Conservation (phyloP, 1,140 invertebrate genomes). For the Helicoverpa armigera region DNA sequence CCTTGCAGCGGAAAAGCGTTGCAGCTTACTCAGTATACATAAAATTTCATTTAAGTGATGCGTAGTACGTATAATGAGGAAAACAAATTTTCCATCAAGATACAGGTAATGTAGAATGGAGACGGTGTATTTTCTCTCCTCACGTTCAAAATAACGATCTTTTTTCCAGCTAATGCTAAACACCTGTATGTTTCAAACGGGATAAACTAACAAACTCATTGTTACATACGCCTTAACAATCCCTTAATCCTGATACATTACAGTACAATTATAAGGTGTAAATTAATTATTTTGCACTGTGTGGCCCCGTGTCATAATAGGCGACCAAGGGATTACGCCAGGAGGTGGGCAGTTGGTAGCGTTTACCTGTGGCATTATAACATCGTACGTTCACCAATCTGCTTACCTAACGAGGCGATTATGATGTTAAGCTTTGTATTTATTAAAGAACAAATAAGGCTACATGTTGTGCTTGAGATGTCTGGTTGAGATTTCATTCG, state of each 20-base stretch:
- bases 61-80: too few species aligned
- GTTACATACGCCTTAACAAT: not conserved
- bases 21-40: not conserved
- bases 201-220: slow-evolving; percentile 15
- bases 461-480: too few species aligned
- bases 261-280: slow-evolving; percentile 34
- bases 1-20: not conserved
- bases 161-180: too few species aligned
- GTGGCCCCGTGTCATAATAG: slow-evolving; percentile 18
- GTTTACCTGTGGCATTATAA: slow-evolving; percentile 19
- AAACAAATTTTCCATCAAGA: too few species aligned
- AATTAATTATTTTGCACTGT: slow-evolving; percentile 27
- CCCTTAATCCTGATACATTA: slow-evolving; percentile 38
- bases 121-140: too few species aligned
- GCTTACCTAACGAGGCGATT: not conserved
- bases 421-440: not conserved
- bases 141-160: not conserved
- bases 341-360: not conserved
- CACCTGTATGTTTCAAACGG: too few species aligned
- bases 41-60: slow-evolving; percentile 6
- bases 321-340: slow-evolving; percentile 19
- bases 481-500: too few species aligned
- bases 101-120: too few species aligned
- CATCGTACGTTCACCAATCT: slow-evolving; percentile 20
- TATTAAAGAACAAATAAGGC: not conserved